These are phyloP conservation scores for human (Homo sapiens) DNA, from an alignment of 2,113 vertebrate genomes.

Conservation along the genomic window GRCh38 chr4:76739501-76740000, in stretches of 20 bases:
- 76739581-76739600: conserved; percentile 92
- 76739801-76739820: conserved; percentile 82
- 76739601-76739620: conserved; percentile 90
- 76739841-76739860: conserved; percentile 62
- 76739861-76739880: conserved; percentile 70
- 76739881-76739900: conserved; percentile 36
- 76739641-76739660: conserved; percentile 87
- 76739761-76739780: conserved; percentile 78
- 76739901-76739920: conserved; percentile 40
- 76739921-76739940: conserved; percentile 49
- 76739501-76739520: conserved; percentile 91
- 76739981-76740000: conserved; percentile 70
- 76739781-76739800: background rate
- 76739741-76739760: conserved; percentile 71
- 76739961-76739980: conserved; percentile 68
- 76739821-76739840: conserved; percentile 79
- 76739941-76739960: background rate
- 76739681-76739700: conserved; percentile 36
- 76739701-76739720: conserved; percentile 73
- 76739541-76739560: conserved; percentile 87
- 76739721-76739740: conserved; percentile 89
- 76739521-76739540: conserved; percentile 85
- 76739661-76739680: conserved; percentile 87
- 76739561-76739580: conserved; percentile 88
- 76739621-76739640: conserved; percentile 77